Conservation (phyloP, 2,888 invertebrate species). For the Physocephala rufipes region DNA sequence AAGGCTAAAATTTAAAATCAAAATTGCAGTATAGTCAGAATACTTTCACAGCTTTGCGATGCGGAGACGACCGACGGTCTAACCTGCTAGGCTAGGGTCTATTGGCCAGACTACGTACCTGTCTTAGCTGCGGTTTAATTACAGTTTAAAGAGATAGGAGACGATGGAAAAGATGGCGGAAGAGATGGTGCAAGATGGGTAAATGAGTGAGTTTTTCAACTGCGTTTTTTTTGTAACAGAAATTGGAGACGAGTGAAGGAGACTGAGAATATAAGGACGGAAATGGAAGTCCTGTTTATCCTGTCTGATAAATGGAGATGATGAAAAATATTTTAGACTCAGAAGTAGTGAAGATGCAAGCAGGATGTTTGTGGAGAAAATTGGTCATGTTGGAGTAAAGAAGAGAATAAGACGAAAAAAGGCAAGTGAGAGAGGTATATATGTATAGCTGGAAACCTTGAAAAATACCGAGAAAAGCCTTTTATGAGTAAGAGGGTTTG, state of each 20-base stretch:
- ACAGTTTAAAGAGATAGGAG: slow-evolving; percentile 40
- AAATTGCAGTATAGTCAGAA: slow-evolving; percentile 26
- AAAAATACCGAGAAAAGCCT: slow-evolving; percentile 30
- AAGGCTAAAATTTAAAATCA: not conserved
- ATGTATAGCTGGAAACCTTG: slow-evolving; percentile 38
- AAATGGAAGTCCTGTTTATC: slow-evolving; percentile 45
- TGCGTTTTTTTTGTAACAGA: slow-evolving; percentile 32
- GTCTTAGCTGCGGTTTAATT: slow-evolving; percentile 40
- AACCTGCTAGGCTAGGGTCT: not conserved
- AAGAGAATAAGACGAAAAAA: not conserved
- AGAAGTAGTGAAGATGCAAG: too few relatives aligned
- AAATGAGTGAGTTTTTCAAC: slow-evolving; percentile 28
- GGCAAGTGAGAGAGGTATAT: too few relatives aligned
- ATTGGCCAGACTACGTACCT: too few relatives aligned
- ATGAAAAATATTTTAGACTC: too few relatives aligned
- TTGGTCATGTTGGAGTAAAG: not conserved
- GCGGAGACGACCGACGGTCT: not conserved
- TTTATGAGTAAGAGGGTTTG: slow-evolving; percentile 58
- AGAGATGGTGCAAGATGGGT: slow-evolving; percentile 18
- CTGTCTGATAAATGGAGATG: too few relatives aligned
- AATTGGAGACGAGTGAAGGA: too few relatives aligned
- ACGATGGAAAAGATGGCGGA: not conserved
- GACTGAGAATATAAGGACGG: too few relatives aligned
- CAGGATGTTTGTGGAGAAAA: slow-evolving; percentile 33
- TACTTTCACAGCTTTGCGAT: slow-evolving; percentile 41